A percentile compares a stretch with the other conserved stretches of the same genome.
phyloP scores from a whole-genome alignment of 2,113 vertebrate genomes.

The Hippocampus comes region DNA sequence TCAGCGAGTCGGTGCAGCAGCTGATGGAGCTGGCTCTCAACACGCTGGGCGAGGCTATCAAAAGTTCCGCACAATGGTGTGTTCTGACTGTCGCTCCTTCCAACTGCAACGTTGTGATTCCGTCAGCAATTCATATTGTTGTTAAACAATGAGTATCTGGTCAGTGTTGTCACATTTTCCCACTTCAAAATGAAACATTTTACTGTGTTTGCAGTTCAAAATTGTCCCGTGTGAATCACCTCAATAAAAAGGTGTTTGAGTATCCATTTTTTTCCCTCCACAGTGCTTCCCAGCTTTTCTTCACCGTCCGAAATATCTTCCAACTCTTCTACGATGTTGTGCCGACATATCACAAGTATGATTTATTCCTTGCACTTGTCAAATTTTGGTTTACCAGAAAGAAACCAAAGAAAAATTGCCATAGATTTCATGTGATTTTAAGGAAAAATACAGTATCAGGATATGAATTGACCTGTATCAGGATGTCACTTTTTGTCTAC shows the following conservation, averaged over 20 bases:
- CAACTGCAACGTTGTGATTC: not conserved
- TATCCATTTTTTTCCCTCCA: slow-evolving; percentile 8
- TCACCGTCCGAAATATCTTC: slow-evolving; percentile 91
- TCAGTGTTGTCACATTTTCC: no score
- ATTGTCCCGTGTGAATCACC: not conserved
- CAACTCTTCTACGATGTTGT: slow-evolving; percentile 96
- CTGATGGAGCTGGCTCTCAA: slow-evolving; percentile 86
- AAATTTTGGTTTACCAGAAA: not conserved
- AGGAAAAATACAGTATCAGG: no score
- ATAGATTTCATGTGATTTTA: no score
- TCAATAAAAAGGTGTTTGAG: not conserved
- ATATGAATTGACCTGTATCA: no score
- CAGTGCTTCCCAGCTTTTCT: slow-evolving; percentile 90
- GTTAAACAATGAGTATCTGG: no score
- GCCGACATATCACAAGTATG: slow-evolving; percentile 95
- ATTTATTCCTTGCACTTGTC: not conserved
- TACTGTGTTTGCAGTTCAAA: not conserved
- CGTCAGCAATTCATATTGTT: no score
- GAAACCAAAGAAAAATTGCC: no score
- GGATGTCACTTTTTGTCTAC: no score
- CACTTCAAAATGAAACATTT: not conserved
- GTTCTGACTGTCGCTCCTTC: not conserved
- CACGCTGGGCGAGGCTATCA: slow-evolving; percentile 84
- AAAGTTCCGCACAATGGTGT: slow-evolving; percentile 86
- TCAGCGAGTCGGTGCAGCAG: slow-evolving; percentile 88